Conservation (phyloP, 2,888 invertebrate genomes). For the Oxytorus armatus region DNA sequence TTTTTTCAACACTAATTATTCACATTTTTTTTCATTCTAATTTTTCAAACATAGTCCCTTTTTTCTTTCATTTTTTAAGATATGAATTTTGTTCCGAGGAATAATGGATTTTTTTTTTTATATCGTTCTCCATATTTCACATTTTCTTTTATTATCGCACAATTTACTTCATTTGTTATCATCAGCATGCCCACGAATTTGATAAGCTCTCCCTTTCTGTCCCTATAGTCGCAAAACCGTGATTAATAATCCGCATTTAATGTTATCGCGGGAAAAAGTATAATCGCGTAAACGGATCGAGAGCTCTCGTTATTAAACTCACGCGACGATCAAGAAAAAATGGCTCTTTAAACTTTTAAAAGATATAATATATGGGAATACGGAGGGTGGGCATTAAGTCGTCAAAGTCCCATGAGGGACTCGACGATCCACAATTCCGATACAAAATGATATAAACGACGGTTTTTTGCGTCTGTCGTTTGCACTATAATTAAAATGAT, state of each 20-base stretch:
- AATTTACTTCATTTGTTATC: neutral
- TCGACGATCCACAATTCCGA: slow-evolving; percentile 40
- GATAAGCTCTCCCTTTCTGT: slow-evolving; percentile 2
- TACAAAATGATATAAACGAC: slow-evolving; percentile 56
- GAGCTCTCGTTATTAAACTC: slow-evolving; percentile 16
- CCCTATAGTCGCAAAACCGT: neutral
- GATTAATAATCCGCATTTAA: slow-evolving; percentile 26
- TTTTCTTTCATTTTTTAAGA: too few relatives aligned
- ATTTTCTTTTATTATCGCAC: neutral
- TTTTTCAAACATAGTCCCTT: too few relatives aligned
- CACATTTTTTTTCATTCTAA: too few relatives aligned
- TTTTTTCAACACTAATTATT: neutral
- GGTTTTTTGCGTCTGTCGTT: slow-evolving; percentile 40
- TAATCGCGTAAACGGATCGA: slow-evolving; percentile 73
- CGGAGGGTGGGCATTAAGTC: neutral
- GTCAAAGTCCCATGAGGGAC: slow-evolving; percentile 32
- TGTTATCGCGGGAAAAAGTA: slow-evolving; percentile 59
- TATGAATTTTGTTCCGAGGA: too few relatives aligned
- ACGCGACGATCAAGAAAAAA: slow-evolving; percentile 41
- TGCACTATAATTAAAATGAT: slow-evolving; percentile 60
- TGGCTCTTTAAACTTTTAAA: slow-evolving; percentile 4
- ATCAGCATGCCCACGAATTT: slow-evolving; percentile 15
- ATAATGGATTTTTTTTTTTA: too few relatives aligned
- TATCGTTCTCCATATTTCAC: too few relatives aligned
- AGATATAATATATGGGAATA: neutral